A percentile compares a stretch with the other conserved stretches of the same genome.
phyloP scores from a whole-genome alignment of 2,113 vertebrate genomes.

The Tylochromis polylepis region DNA sequence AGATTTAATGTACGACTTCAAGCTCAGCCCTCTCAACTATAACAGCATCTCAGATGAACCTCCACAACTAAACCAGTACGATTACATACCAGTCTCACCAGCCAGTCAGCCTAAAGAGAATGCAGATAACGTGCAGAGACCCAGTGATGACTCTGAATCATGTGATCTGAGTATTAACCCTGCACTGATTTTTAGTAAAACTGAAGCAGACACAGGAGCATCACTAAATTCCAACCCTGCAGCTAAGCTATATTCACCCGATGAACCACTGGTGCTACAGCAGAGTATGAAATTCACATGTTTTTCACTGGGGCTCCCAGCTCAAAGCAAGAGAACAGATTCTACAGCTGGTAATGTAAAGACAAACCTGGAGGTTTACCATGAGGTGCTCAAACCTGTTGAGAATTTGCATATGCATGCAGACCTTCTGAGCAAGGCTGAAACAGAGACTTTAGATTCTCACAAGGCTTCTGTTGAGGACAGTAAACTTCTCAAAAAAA shows the following conservation, averaged over 20 bases:
- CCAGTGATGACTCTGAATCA: constrained; percentile 36
- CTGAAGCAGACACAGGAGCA: constrained; percentile 23
- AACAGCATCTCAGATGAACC: constrained; percentile 60
- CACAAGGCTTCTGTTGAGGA: constrained; percentile 19
- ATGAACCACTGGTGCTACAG: constrained; percentile 28
- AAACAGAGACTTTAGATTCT: constrained; percentile 30
- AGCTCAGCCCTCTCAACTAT: constrained; percentile 72
- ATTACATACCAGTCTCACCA: constrained; percentile 63
- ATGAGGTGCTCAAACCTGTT: constrained; percentile 35
- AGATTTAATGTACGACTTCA: constrained; percentile 62
- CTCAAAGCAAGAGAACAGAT: constrained; percentile 19
- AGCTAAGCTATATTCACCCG: constrained; percentile 25
- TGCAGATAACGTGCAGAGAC: constrained; percentile 29
- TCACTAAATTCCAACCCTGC: constrained; percentile 29
- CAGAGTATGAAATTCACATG: not conserved
- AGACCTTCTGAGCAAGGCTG: constrained; percentile 47
- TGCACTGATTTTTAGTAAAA: constrained; percentile 56
- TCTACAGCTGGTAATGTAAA: constrained; percentile 4
- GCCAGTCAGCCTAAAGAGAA: constrained; percentile 49
- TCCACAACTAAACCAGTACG: constrained; percentile 56
- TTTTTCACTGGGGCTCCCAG: constrained; percentile 15
- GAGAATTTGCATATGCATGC: constrained; percentile 30
- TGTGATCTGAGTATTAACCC: constrained; percentile 43
- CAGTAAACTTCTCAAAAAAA: constrained; percentile 18
- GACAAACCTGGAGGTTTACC: constrained; percentile 38